phyloP scores from a whole-genome alignment of 2,113 vertebrate genomes.

The Sinocyclocheilus anophthalmus region DNA sequence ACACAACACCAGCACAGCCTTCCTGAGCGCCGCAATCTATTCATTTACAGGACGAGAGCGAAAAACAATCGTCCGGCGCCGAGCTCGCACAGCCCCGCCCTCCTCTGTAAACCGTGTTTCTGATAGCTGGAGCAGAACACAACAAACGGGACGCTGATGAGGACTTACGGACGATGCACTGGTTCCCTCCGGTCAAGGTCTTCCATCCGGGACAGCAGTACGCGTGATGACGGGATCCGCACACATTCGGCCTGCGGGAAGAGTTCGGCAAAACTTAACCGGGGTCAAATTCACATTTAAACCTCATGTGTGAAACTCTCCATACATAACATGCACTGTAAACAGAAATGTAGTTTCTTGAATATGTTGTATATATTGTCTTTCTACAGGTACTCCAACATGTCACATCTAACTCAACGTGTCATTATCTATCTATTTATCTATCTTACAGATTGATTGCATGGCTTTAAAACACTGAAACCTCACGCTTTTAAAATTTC shows the following conservation, averaged over 20 bases:
- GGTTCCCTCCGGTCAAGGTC: slow-evolving; percentile 96
- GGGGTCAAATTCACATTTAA: background rate
- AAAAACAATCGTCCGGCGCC: slow-evolving; percentile 32
- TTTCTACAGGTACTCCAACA: too few relatives aligned
- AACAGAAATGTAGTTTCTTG: too few relatives aligned
- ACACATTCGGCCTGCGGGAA: slow-evolving; percentile 90
- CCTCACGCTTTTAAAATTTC: background rate
- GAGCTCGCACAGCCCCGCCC: background rate
- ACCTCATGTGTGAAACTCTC: background rate
- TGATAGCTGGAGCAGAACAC: background rate
- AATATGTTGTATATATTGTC: too few relatives aligned
- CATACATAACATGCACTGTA: too few relatives aligned
- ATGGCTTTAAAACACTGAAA: background rate
- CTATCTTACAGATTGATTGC: too few relatives aligned
- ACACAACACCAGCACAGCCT: slow-evolving; percentile 58
- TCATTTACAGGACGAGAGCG: slow-evolving; percentile 23
- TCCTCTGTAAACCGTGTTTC: background rate
- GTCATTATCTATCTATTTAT: too few relatives aligned
- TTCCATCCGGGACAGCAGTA: slow-evolving; percentile 99
- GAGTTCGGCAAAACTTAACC: background rate
- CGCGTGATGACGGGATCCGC: slow-evolving; percentile 91
- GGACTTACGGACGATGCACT: slow-evolving; percentile 99
- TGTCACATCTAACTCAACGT: too few relatives aligned
- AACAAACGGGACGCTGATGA: background rate
- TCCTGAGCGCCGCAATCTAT: slow-evolving; percentile 56